Conservation (phyloP, 2,888 invertebrate species). For the Acleris cristana region DNA sequence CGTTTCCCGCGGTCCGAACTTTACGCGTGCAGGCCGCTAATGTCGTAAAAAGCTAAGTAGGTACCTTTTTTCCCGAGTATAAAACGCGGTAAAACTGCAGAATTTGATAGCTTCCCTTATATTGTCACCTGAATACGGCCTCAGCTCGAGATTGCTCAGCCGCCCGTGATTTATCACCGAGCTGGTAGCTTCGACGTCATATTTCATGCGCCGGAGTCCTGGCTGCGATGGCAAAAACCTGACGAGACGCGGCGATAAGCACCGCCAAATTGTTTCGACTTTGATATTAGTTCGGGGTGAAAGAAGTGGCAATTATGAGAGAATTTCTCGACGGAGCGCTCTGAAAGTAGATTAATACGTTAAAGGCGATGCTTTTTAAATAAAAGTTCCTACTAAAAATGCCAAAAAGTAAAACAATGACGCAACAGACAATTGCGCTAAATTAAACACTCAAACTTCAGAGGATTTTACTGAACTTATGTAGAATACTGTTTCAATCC, state of each 20-base stretch:
- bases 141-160: slow-evolving; percentile 49
- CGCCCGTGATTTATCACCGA: slow-evolving; percentile 64
- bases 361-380: not conserved
- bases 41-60: not conserved
- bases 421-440: not conserved
- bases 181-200: slow-evolving; percentile 68
- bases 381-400: not conserved
- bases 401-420: not conserved
- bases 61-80: not conserved
- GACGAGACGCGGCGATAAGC: slow-evolving; percentile 60
- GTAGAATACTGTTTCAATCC: too few species aligned
- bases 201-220: slow-evolving; percentile 58
- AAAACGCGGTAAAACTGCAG: not conserved
- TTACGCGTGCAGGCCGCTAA: too few species aligned
- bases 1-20: too few species aligned
- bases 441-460: too few species aligned
- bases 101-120: not conserved
- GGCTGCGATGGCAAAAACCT: slow-evolving; percentile 53
- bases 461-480: too few species aligned
- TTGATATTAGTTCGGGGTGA: slow-evolving; percentile 45
- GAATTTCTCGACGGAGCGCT: slow-evolving; percentile 8
- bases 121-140: slow-evolving; percentile 46
- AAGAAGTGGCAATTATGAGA: slow-evolving; percentile 18
- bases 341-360: not conserved
- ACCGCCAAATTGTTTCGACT: slow-evolving; percentile 63